Evolutionary conservation across 2,113 vertebrate species (phyloP), one percentile per base, ranked within the genome.

Genomic region (Picathartes gymnocephalus): DNA sequence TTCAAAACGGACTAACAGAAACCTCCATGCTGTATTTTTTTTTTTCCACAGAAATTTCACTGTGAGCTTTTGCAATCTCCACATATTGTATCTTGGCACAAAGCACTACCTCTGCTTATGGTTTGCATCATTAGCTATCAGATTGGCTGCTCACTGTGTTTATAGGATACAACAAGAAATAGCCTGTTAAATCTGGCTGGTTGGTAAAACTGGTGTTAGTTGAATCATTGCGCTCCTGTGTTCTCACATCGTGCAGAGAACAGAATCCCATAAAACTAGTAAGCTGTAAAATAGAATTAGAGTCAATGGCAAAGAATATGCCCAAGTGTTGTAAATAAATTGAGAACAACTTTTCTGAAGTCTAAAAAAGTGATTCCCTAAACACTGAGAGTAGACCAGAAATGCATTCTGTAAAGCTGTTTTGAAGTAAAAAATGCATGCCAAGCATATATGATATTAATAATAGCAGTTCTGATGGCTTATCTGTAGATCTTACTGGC

Each of bases 71-170:
- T 97, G 93, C 96, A 96, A 92, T 92, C 85, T 90, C 53, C 54
- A 33, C 65, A 61, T 91, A 79, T 24, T 94, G 69, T 91, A 50
- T 87, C 88, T 93, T 96, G 95, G 94, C 96, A 88, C 48, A 47
- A 87, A 84, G 48, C 81, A 37, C 66, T 92, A 85, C 89, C 77
- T 92, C 81, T 94, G 84, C 93, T 95, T 94, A 93, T 93, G 88
- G 94, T 95, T 96, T 97, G 83, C 92, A 93, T 96, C 85, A 95
- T 92, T 95, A 91, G 79, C 91, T 97, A 96, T 96, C 93, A 97
- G 96, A 97, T 97, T 96, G 96, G 96, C 95, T 94, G 73, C 86
- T 95, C 70, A 4, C 62, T 89, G 69, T 96, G 92, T 96, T 96
- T 95, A 78, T 95, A 79, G 93, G 69, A 81, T 95, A 86, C 86